A percentile compares a stretch with the other conserved stretches of the same genome.
Conservation (phyloP, 2,888 invertebrate species). For the Netelia virgata region DNA sequence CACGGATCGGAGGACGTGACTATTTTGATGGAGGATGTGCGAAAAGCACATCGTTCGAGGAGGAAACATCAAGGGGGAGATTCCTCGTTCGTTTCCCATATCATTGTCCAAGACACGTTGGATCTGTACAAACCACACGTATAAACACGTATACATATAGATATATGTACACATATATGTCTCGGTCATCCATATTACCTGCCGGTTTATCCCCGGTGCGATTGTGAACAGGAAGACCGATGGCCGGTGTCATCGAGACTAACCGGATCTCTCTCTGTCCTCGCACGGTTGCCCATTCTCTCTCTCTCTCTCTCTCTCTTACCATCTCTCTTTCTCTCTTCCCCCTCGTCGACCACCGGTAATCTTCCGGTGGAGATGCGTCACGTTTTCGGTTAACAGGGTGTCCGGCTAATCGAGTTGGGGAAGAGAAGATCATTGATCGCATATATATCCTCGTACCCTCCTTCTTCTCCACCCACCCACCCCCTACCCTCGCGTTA, state of each 20-base stretch:
- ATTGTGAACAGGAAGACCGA: constrained; percentile 62
- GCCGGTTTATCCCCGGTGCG: neutral
- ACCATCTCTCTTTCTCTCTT: neutral
- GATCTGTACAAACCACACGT: neutral
- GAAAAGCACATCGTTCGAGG: neutral
- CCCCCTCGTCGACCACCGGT: constrained; percentile 26
- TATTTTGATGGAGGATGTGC: constrained; percentile 30
- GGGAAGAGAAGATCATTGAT: constrained; percentile 63
- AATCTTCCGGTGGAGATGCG: constrained; percentile 64
- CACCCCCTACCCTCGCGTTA: constrained; percentile 1
- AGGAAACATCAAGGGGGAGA: neutral
- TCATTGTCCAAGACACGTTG: constrained; percentile 27
- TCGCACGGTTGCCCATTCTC: neutral
- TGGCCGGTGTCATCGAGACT: constrained; percentile 60
- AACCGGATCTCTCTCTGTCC: constrained; percentile 54
- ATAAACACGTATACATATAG: neutral
- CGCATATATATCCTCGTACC: constrained; percentile 38
- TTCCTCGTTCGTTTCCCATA: neutral
- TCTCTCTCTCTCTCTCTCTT: neutral
- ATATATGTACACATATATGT: neutral
- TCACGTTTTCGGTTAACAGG: constrained; percentile 70
- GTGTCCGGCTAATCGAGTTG: constrained; percentile 68
- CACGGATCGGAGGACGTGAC: too few species aligned
- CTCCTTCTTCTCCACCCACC: neutral
- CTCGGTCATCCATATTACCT: constrained; percentile 7